phyloP scores from a whole-genome alignment of 2,113 vertebrate genomes.

The Nothoprocta perdicaria region DNA sequence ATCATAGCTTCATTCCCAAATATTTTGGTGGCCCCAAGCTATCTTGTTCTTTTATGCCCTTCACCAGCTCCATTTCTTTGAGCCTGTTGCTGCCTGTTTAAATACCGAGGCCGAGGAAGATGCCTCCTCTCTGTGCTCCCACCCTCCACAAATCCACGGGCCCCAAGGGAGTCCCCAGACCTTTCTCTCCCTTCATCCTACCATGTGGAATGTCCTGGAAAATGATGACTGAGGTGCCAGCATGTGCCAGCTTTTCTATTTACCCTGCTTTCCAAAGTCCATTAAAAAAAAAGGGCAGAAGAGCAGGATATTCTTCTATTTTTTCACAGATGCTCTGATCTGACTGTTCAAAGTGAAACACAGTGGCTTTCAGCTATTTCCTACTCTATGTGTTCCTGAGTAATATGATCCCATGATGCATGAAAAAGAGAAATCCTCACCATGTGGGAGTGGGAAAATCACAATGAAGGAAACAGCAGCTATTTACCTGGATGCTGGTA shows the following conservation, averaged over 20 bases:
- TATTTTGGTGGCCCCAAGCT: background rate
- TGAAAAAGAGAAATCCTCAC: background rate
- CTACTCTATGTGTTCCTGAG: background rate
- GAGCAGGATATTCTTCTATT: background rate
- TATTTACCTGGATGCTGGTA: background rate
- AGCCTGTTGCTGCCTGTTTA: background rate
- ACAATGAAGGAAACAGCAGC: background rate
- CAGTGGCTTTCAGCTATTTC: background rate
- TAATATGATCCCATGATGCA: background rate
- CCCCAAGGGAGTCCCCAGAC: background rate
- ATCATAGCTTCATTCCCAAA: background rate
- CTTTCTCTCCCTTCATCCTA: background rate
- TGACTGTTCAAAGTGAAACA: background rate
- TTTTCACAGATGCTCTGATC: background rate
- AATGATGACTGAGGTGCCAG: background rate
- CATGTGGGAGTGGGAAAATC: background rate
- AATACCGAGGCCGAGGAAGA: background rate
- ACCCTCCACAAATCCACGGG: background rate
- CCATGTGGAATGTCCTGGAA: background rate
- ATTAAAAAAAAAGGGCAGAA: background rate
- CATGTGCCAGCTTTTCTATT: background rate
- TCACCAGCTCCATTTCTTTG: background rate
- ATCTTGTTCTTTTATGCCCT: background rate
- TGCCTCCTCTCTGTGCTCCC: background rate
- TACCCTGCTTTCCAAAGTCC: background rate